Evolutionary conservation across 2,797 vertebrate genomes (phyloP).

Genomic region (Psittacula derbiana): DNA sequence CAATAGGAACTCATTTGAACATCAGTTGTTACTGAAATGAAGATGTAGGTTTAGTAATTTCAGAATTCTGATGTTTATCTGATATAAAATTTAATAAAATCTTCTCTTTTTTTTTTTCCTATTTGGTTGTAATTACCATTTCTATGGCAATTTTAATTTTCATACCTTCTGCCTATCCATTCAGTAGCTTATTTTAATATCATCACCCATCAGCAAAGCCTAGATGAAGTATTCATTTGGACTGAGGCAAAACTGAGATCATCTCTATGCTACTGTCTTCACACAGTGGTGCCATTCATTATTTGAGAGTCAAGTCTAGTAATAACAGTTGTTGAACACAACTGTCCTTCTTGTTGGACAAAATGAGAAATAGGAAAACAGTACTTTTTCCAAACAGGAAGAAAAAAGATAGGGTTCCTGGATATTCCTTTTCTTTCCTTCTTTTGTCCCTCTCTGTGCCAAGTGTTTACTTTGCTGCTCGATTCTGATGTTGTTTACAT

Average conservation of each 20-base stretch:
- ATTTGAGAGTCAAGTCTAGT: background rate
- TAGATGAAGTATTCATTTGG: background rate
- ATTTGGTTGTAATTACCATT: background rate
- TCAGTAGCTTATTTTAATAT: background rate
- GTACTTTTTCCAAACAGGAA: background rate
- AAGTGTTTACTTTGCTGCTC: background rate
- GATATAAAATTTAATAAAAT: background rate
- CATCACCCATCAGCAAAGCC: background rate
- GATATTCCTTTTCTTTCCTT: background rate
- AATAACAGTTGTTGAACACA: background rate
- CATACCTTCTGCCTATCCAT: background rate
- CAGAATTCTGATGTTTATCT: background rate
- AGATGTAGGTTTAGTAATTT: background rate
- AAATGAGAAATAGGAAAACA: background rate
- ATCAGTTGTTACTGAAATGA: background rate
- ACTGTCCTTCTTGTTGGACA: background rate
- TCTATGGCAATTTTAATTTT: background rate
- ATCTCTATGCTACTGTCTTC: background rate
- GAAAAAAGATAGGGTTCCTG: background rate
- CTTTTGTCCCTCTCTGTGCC: background rate
- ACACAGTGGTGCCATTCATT: background rate
- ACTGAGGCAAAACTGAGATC: background rate
- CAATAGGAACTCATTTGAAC: background rate
- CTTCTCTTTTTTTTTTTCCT: background rate
- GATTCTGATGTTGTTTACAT: background rate